Conservation (phyloP, 2,113 vertebrate genomes). For the Bos indicus region DNA sequence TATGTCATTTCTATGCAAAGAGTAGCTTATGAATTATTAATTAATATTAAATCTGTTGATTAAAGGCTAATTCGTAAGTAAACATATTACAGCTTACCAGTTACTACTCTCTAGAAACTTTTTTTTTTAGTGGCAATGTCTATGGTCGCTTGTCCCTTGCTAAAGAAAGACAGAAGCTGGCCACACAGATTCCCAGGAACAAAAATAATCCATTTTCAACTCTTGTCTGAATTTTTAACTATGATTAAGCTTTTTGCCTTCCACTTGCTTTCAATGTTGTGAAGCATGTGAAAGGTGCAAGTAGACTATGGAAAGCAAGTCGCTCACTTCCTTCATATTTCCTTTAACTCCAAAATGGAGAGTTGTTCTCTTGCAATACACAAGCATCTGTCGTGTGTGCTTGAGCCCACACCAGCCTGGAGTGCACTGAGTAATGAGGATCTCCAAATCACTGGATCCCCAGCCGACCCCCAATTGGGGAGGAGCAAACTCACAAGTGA, state of each 20-base stretch:
- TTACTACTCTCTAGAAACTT: conserved; percentile 50
- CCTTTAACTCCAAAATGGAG: not conserved
- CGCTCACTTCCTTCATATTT: not conserved
- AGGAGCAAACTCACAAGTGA: not conserved
- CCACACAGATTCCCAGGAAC: not conserved
- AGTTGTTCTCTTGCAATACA: not conserved
- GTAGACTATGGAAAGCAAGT: not conserved
- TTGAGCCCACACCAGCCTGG: not conserved
- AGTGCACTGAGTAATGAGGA: not conserved
- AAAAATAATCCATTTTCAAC: conserved; percentile 43
- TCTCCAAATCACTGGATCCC: not conserved
- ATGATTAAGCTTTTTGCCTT: conserved; percentile 54
- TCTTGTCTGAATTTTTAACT: conserved; percentile 66
- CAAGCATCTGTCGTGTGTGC: not conserved
- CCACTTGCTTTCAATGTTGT: not conserved
- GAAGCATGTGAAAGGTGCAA: conserved; percentile 35
- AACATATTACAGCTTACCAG: conserved; percentile 65
- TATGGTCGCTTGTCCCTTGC: not conserved
- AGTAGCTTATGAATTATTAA: conserved; percentile 83
- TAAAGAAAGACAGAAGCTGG: conserved; percentile 44
- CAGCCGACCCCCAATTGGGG: fast-evolving
- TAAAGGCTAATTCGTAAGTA: conserved; percentile 80
- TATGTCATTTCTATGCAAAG: conserved; percentile 79
- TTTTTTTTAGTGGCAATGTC: conserved; percentile 7
- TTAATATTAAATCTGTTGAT: conserved; percentile 83